phyloP scores from a whole-genome alignment of 1,140 invertebrate genomes.

The Drosophila nigrodunni region DNA sequence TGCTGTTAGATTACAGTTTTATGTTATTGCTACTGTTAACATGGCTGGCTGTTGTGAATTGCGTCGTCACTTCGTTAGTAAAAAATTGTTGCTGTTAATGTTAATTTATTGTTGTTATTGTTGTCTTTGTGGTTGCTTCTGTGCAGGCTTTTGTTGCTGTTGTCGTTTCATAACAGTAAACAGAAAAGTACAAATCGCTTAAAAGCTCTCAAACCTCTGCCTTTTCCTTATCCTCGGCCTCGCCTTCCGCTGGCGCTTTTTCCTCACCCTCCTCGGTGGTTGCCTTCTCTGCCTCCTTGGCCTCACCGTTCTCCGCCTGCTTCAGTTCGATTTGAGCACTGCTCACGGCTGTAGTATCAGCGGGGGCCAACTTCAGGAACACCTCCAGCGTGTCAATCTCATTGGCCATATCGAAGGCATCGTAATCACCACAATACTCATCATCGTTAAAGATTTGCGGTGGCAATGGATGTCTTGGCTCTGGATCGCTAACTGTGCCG shows the following conservation, averaged over 20 bases:
- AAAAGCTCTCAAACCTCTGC: constrained; percentile 74
- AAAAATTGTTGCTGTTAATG: constrained; percentile 55
- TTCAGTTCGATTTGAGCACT: constrained; percentile 85
- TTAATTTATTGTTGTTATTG: constrained; percentile 56
- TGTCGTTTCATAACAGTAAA: constrained; percentile 70
- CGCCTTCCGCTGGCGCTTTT: constrained; percentile 44
- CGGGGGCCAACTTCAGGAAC: constrained; percentile 90
- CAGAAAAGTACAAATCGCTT: constrained; percentile 70
- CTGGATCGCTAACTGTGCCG: constrained; percentile 87
- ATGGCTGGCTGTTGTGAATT: constrained; percentile 34
- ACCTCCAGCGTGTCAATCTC: constrained; percentile 95
- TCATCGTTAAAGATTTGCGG: constrained; percentile 97
- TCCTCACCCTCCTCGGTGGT: constrained; percentile 50
- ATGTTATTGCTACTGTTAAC: constrained; percentile 62
- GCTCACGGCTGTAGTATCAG: constrained; percentile 84
- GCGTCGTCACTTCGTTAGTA: constrained; percentile 34
- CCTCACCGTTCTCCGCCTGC: constrained; percentile 71
- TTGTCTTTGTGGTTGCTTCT: constrained; percentile 53
- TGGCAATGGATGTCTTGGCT: constrained; percentile 89
- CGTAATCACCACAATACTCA: constrained; percentile 97
- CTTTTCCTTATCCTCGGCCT: constrained; percentile 31
- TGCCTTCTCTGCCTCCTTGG: constrained; percentile 35
- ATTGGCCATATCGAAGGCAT: constrained; percentile 95
- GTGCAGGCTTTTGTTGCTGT: constrained; percentile 49
- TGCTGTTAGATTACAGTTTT: constrained; percentile 71